Conservation (phyloP, 1,140 invertebrate species). For the Agrypnia vestita region DNA sequence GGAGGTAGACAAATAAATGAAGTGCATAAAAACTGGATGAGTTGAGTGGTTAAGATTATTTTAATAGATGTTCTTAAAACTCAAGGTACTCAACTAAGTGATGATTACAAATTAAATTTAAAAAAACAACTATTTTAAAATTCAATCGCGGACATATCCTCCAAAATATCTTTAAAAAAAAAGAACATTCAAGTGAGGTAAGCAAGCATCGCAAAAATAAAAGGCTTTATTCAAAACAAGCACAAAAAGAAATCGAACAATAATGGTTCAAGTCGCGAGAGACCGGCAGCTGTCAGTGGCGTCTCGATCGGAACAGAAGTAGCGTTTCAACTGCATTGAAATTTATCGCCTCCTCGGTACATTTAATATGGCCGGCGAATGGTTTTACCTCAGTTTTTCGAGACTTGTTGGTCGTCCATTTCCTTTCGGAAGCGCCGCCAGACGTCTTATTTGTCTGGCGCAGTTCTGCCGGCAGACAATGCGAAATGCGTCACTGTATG, state of each 20-base stretch:
- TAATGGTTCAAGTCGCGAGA: neutral
- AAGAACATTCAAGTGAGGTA: no score
- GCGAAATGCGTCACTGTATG: neutral
- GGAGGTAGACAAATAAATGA: no score
- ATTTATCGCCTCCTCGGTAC: conserved; percentile 50
- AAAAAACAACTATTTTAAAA: no score
- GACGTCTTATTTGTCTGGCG: conserved; percentile 54
- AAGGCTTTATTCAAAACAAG: no score
- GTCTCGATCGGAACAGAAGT: conserved; percentile 40
- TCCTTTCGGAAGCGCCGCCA: conserved; percentile 49
- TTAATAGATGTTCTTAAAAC: no score
- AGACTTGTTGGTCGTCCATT: conserved; percentile 24
- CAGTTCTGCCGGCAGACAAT: neutral
- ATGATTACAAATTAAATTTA: no score
- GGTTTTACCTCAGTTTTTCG: conserved; percentile 43
- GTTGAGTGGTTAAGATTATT: no score
- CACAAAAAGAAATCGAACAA: neutral
- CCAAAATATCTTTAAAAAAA: no score
- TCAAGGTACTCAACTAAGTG: no score
- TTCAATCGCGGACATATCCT: no score
- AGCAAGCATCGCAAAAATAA: no score
- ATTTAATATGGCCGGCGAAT: conserved; percentile 38
- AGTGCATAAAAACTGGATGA: no score
- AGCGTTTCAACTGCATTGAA: conserved; percentile 29
- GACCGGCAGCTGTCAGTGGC: conserved; percentile 13